A percentile compares a stretch with the other conserved stretches of the same genome.
Evolutionary conservation across 2,113 vertebrate genomes (phyloP).

Genomic region (Oryzias melastigma): DNA sequence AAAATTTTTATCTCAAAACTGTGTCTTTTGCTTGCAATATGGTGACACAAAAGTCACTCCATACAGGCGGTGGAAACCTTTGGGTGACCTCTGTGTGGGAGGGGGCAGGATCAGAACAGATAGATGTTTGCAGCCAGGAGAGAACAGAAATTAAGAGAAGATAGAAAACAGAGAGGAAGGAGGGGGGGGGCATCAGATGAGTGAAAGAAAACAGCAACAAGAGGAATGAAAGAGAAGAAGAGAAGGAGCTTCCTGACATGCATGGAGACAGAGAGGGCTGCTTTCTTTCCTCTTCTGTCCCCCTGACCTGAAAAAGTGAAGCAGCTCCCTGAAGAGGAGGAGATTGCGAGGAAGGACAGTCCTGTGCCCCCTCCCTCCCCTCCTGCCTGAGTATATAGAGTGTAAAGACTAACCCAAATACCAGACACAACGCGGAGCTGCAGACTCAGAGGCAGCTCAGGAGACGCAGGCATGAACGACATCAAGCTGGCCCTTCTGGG

Average conservation of each 20-base stretch:
- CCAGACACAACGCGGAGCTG: conserved; percentile 32
- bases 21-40: no score
- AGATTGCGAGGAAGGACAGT: conserved; percentile 2
- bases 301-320: conserved; percentile 32
- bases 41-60: no score
- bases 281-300: conserved; percentile 23
- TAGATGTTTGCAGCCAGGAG: conserved; percentile 8
- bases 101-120: conserved; percentile 13
- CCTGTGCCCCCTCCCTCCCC: conserved; percentile 28
- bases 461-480: conserved; percentile 68
- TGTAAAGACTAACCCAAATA: conserved; percentile 17
- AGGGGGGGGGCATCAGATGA: neutral
- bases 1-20: no score
- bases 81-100: conserved; percentile 27
- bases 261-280: conserved; percentile 16
- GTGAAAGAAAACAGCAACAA: conserved; percentile 14
- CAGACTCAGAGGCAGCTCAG: conserved; percentile 37
- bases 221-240: conserved; percentile 16
- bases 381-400: conserved; percentile 25
- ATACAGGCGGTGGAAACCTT: conserved; percentile 38
- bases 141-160: conserved; percentile 14
- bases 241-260: conserved; percentile 7
- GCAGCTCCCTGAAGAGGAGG: conserved; percentile 33
- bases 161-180: conserved; percentile 20
- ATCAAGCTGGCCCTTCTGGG: conserved; percentile 78